Evolutionary conservation across 2,888 invertebrate genomes (phyloP), one percentile per base, ranked within the genome.

Genomic region (Drosophila borborema): DNA sequence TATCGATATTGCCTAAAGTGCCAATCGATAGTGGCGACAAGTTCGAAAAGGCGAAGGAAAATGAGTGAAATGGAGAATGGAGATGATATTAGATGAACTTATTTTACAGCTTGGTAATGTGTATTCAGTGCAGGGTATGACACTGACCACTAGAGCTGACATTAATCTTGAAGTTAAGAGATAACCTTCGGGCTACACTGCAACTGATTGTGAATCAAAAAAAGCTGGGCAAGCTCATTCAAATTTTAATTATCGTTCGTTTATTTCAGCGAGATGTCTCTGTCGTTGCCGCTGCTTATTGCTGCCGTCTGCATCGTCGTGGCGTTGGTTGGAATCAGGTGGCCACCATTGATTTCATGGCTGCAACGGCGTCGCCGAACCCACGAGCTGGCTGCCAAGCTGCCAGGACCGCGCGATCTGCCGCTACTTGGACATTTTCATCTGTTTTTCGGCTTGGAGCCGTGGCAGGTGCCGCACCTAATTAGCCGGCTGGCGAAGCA

Each of bases 361-460:
- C 31, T 75, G 63, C 56, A 64, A 0, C 81, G 58, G 0, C 74
- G 65, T n/a, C 60, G 66, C 23, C 72, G 78, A 9, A 71, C 63
- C 9, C 58, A 62, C 18, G 36, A 79, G 18, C 64, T 90, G 48
- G 75, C 81, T 0, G 64, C 65, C 0, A 20, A 79, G 4, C 80
- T 92, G 60, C 64, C 72, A 6, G 91, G 91, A 1, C 91, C 93
- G 5, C 94, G 94, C 0, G 91, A 92, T 0, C 76, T 93, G 38
- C 95, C 95, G 0, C 16, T 95, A 2, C 63, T 95, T 5, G 95
- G 95, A 0, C 94, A 94, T 90, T 94, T 92, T 1, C 87, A 91
- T 58, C 90, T 93, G 45, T 90, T 94, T 38, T 92, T 94, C 66
- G 83, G 93, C n/a, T 93, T 93, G 64, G 83, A 90, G 65, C 93